These are phyloP conservation scores for Coptodon bakossiorum DNA, from an alignment of 2,113 vertebrate species.

Conservation along the genomic window DNA sequence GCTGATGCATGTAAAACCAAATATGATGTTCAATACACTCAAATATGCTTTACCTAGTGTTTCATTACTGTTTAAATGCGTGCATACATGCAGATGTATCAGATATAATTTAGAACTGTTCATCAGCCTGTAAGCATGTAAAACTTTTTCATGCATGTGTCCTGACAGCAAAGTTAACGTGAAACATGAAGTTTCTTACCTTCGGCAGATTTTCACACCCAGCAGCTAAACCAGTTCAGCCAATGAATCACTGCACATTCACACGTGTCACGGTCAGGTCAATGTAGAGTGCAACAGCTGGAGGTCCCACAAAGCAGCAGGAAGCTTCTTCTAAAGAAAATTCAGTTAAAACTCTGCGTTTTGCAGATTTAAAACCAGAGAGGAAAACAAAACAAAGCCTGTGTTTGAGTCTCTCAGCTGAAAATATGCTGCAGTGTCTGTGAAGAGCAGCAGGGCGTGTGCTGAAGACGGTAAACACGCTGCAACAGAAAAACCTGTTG, in stretches of 20 bases:
- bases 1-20: background rate
- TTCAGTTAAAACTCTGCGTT: background rate
- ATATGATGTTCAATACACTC: background rate
- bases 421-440: background rate
- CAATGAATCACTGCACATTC: background rate
- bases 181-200: background rate
- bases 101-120: background rate
- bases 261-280: background rate
- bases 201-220: background rate
- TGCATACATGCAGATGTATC: background rate
- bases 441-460: background rate
- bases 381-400: background rate
- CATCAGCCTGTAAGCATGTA: background rate
- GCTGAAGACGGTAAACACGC: background rate
- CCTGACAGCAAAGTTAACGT: background rate
- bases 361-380: background rate
- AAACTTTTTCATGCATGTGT: background rate
- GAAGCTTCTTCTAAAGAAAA: background rate
- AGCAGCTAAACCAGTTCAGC: background rate
- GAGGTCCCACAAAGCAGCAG: background rate
- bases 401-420: background rate
- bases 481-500: background rate
- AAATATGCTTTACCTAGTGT: background rate
- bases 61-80: background rate
- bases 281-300: background rate